Percentiles rank a stretch among this genome's conserved stretches.
Evolutionary conservation across 2,797 vertebrate species (phyloP).

Genomic region (Siniperca undulata): DNA sequence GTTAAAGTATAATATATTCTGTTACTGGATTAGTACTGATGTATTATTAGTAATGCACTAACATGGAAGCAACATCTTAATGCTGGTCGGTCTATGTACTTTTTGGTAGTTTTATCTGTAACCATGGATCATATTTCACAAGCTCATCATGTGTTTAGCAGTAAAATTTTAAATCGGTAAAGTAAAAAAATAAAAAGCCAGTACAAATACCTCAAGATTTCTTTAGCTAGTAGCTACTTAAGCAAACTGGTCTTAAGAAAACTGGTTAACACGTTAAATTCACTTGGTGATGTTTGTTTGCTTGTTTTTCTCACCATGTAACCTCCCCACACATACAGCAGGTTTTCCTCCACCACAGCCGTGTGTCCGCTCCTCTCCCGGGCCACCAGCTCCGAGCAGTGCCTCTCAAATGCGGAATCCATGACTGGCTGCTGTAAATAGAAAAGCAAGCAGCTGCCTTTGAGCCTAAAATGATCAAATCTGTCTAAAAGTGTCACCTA

Average conservation of each 20-base stretch:
- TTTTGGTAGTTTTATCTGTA: not conserved
- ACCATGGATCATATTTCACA: not conserved
- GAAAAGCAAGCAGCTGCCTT: not conserved
- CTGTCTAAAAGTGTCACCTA: conserved; percentile 5
- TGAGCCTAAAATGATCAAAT: conserved; percentile 9
- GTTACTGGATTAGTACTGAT: not conserved
- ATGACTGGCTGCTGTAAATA: conserved; percentile 55
- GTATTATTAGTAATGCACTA: not conserved
- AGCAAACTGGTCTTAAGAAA: not conserved
- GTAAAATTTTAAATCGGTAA: not conserved
- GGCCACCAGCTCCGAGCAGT: conserved; percentile 86
- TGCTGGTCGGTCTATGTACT: not conserved
- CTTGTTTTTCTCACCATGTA: conserved; percentile 90
- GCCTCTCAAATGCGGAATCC: conserved; percentile 73
- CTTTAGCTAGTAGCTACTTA: not conserved
- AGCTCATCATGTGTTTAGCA: not conserved
- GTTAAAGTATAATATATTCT: not conserved
- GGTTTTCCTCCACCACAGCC: conserved; percentile 88
- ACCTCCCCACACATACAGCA: conserved; percentile 95
- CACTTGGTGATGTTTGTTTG: not conserved
- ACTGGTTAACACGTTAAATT: not conserved
- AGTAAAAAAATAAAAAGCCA: not conserved
- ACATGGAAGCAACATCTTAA: not conserved
- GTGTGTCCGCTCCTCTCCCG: conserved; percentile 95
- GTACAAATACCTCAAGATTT: not conserved